Percentiles rank a stretch among this genome's conserved stretches.
Conservation (phyloP, 2,888 invertebrate species). For the Nebria salina region DNA sequence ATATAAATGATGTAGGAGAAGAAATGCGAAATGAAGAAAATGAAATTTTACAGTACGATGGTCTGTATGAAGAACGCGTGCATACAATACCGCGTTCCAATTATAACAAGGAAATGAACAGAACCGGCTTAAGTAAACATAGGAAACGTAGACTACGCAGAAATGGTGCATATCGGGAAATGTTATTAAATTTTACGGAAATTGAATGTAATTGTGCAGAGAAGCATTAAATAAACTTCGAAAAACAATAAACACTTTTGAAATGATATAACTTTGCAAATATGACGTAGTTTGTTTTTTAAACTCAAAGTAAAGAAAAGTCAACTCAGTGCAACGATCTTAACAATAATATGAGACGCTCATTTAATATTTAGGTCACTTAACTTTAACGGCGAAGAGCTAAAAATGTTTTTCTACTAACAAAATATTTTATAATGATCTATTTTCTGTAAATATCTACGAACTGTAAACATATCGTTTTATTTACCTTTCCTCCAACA, state of each 20-base stretch:
- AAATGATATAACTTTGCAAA: neutral
- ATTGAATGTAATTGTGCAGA: neutral
- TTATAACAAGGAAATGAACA: neutral
- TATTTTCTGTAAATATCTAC: too few relatives aligned
- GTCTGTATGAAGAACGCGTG: neutral
- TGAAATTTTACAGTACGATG: neutral
- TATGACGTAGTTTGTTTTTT: too few relatives aligned
- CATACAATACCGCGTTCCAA: neutral
- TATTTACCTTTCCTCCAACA: constrained; percentile 88
- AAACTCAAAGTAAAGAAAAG: too few relatives aligned
- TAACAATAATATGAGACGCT: too few relatives aligned
- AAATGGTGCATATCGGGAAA: neutral
- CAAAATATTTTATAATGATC: too few relatives aligned
- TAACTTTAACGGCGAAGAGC: too few relatives aligned
- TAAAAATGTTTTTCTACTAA: too few relatives aligned
- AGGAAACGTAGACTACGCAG: neutral
- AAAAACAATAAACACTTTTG: neutral
- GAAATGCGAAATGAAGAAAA: neutral
- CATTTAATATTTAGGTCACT: too few relatives aligned
- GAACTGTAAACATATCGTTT: too few relatives aligned
- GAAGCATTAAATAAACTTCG: neutral
- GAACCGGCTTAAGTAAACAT: neutral
- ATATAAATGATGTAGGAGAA: neutral
- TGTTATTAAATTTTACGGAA: neutral
- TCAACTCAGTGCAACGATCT: too few relatives aligned